A percentile compares a stretch with the other conserved stretches of the same genome.
Evolutionary conservation across 1,140 invertebrate species (phyloP).

Genomic region (Drosophila kurseongensis): DNA sequence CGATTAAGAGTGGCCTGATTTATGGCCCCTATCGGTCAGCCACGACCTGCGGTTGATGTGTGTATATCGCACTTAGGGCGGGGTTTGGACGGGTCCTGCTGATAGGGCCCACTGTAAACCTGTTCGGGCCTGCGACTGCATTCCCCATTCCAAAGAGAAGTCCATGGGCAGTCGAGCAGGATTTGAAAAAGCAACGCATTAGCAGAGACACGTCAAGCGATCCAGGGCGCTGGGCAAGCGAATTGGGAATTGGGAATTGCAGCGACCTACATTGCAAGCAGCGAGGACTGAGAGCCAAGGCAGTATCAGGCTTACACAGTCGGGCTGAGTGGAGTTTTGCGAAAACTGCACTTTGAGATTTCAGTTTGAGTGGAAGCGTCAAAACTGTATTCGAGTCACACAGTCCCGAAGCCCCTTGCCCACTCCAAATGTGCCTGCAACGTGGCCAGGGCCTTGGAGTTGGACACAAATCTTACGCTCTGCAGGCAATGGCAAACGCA

Average conservation of each 20-base stretch:
- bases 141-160: constrained; percentile 15
- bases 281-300: constrained; percentile 1
- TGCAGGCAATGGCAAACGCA: constrained; percentile 7
- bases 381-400: background rate
- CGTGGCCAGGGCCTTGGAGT: constrained; percentile 34
- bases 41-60: constrained; percentile 18
- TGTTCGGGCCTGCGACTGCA: constrained; percentile 6
- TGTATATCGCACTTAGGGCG: constrained; percentile 25
- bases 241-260: no score
- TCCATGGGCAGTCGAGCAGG: constrained; percentile 36
- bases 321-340: background rate
- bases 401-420: background rate
- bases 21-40: constrained; percentile 31
- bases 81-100: background rate
- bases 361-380: constrained; percentile 1
- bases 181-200: constrained; percentile 67
- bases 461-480: constrained; percentile 26
- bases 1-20: constrained; percentile 34
- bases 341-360: constrained; percentile 2
- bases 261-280: constrained; percentile 77
- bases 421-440: constrained; percentile 33
- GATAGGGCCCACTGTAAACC: constrained; percentile 17
- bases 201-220: constrained; percentile 28
- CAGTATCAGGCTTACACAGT: background rate
- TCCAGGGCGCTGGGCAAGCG: constrained; percentile 42